Conservation (phyloP, 2,888 invertebrate genomes). For the Melanophora roralis region DNA sequence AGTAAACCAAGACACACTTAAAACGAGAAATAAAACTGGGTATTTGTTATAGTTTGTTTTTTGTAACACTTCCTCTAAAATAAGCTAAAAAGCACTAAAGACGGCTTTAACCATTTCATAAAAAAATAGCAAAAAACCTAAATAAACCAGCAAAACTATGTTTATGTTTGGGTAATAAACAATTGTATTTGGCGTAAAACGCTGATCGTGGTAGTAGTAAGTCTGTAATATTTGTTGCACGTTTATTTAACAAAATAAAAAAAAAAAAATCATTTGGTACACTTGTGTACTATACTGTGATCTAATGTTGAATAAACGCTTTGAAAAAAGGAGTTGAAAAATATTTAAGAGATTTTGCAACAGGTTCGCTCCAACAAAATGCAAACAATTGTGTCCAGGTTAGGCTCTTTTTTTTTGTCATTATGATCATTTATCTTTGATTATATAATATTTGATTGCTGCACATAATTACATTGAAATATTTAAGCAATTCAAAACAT, state of each 20-base stretch:
- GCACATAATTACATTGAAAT: neutral
- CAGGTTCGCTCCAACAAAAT: slow-evolving; percentile 50
- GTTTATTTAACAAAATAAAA: slow-evolving; percentile 52
- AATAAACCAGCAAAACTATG: slow-evolving; percentile 1
- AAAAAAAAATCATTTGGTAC: slow-evolving; percentile 25
- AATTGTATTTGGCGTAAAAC: slow-evolving; percentile 33
- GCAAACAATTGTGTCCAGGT: slow-evolving; percentile 14
- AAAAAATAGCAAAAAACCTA: neutral
- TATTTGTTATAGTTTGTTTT: slow-evolving; percentile 56
- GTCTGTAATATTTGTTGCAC: slow-evolving; percentile 57
- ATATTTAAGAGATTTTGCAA: slow-evolving; percentile 43
- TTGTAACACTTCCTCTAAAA: slow-evolving; percentile 62
- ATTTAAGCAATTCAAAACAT: neutral
- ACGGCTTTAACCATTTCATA: slow-evolving; percentile 3
- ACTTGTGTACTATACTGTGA: neutral
- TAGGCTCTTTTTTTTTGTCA: neutral
- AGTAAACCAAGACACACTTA: slow-evolving; percentile 9
- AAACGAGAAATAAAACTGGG: slow-evolving; percentile 57
- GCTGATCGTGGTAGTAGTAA: slow-evolving; percentile 20
- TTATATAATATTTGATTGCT: slow-evolving; percentile 22
- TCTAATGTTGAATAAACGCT: neutral
- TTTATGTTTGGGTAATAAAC: slow-evolving; percentile 34
- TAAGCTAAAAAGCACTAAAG: slow-evolving; percentile 48
- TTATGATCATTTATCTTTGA: slow-evolving; percentile 2
- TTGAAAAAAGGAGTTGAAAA: neutral